Percentiles rank a stretch among this genome's conserved stretches.
Conservation (phyloP, 2,888 invertebrate species). For the Melipona beecheii region DNA sequence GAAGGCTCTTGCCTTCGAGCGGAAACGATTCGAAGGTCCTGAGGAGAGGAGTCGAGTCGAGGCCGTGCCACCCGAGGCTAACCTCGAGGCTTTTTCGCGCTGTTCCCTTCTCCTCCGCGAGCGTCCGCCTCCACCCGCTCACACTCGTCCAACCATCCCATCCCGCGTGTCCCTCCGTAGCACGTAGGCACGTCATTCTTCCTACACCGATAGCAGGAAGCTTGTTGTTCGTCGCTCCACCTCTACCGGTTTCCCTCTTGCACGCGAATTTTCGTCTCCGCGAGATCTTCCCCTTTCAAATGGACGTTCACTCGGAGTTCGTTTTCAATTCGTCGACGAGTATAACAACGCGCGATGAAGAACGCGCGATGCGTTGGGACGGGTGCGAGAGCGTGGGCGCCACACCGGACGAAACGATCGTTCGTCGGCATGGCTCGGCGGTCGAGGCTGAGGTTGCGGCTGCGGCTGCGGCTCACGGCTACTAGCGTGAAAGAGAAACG, state of each 20-base stretch:
- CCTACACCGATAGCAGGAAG: constrained; percentile 4
- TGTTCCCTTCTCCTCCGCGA: constrained; percentile 11
- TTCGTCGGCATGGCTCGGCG: neutral
- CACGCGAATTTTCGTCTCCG: neutral
- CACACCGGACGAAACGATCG: constrained; percentile 1
- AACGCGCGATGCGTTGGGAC: neutral
- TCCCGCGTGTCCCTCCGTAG: neutral
- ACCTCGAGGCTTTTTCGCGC: constrained; percentile 58
- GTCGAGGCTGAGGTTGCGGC: neutral
- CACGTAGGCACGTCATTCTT: neutral
- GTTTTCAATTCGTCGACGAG: no score
- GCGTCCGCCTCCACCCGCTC: neutral
- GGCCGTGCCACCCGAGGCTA: constrained; percentile 57
- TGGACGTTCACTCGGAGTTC: no score
- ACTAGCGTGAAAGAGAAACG: constrained; percentile 3
- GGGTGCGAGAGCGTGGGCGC: constrained; percentile 1
- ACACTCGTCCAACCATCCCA: neutral
- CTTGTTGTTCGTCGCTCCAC: neutral
- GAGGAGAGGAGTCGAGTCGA: constrained; percentile 59
- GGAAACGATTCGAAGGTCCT: constrained; percentile 65
- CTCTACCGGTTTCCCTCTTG: constrained; percentile 30
- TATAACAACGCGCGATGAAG: neutral
- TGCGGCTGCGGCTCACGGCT: neutral
- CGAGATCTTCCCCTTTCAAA: no score
- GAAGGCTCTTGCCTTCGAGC: constrained; percentile 45